phyloP scores from a whole-genome alignment of 1,140 invertebrate species.

The Papilio glaucus region DNA sequence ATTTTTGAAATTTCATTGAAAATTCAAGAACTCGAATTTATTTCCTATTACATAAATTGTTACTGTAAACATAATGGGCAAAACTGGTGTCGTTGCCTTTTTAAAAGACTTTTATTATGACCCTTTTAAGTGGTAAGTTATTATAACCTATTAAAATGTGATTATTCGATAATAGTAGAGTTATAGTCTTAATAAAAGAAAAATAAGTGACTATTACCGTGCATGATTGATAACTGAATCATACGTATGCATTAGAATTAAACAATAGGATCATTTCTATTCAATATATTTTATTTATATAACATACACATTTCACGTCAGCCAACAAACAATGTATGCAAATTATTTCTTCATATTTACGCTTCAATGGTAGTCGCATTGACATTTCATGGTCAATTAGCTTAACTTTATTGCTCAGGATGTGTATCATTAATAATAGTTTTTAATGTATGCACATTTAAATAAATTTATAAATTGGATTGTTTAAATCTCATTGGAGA shows the following conservation, averaged over 20 bases:
- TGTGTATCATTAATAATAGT: background rate
- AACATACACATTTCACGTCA: background rate
- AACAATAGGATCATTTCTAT: background rate
- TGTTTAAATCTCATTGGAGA: no score
- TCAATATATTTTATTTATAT: background rate
- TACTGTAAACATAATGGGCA: slow-evolving; percentile 61
- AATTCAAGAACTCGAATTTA: background rate
- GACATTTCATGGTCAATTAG: background rate
- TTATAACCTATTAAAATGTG: slow-evolving; percentile 60
- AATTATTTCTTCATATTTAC: background rate
- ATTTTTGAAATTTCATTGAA: background rate
- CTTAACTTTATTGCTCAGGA: background rate
- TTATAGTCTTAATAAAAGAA: background rate
- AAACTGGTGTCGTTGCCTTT: slow-evolving; percentile 63
- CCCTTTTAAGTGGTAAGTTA: slow-evolving; percentile 77
- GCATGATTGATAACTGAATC: background rate
- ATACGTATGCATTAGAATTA: background rate
- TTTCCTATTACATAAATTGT: background rate
- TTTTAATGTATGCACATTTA: background rate
- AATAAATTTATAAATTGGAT: background rate
- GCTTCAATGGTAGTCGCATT: background rate
- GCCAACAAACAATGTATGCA: background rate
- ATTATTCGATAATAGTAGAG: background rate
- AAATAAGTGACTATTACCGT: background rate
- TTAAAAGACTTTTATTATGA: slow-evolving; percentile 74